Evolutionary conservation across 2,113 vertebrate genomes (phyloP), one percentile per base, ranked within the genome.

Genomic region (Chroicocephalus ridibundus): DNA sequence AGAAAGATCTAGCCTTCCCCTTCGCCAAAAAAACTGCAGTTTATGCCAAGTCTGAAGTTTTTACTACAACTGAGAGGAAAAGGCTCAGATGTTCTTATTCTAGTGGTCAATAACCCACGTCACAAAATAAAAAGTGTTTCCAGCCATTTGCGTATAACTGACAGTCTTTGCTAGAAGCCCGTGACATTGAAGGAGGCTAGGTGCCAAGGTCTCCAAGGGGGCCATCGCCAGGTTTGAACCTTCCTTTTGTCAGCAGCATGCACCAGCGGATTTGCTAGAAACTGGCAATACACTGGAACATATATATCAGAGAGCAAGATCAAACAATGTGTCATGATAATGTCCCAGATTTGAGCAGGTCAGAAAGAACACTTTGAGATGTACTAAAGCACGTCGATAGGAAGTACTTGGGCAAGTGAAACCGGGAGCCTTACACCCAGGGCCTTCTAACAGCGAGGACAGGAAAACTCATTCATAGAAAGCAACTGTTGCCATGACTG

Each of bases 21-120:
- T 61, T 84, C 82, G 70, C 55, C 51, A 81, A 88, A 86, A 85
- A 95, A 77, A 60, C 79, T 93, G 76, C 79, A 91, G 94, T 88
- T 95, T 89, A 90, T 84, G 86, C 84, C 91, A 82, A 77, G 40
- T 72, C 82, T 94, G 93, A 95, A 95, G 90, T 84, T 97, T 97
- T 97, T 97, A 96, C 90, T 91, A 84, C 80, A 86, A 70, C 42
- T 46, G 57, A 95, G 83, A 94, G 66, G 57, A 92, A 95, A 97
- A 82, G 72, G 74, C 92, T 96, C 84, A 81, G 83, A 82, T 38
- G 38, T 89, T 93, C 91, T 86, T 81, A 86, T 94, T 94, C 71
- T 4, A 3, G 58, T 52, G 75, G 70, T 79, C 89, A 94, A 84
- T 91, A 94, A 96, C 47, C 34, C 83, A 83, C 26, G 0, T 91